These are phyloP conservation scores for Chrysochloris asiatica DNA, from an alignment of 2,113 vertebrate species.

Conservation along the genomic window DNA sequence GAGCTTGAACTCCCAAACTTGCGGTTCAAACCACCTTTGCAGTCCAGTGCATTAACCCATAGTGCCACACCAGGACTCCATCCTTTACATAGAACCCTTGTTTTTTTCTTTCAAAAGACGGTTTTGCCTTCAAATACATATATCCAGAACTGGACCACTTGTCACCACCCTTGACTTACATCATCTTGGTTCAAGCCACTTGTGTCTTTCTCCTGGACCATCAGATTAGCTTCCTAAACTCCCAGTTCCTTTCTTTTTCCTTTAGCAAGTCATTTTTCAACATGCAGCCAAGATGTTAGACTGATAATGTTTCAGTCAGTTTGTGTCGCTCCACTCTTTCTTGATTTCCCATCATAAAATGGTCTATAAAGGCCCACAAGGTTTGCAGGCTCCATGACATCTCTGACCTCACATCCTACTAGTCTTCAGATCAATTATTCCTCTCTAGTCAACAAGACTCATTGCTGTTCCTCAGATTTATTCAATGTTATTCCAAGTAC, in stretches of 20 bases:
- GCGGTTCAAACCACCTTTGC: too few relatives aligned
- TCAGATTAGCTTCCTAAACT: not conserved
- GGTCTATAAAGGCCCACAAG: fast-evolving
- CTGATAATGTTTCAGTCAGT: not conserved
- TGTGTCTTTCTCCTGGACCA: not conserved
- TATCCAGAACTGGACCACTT: not conserved
- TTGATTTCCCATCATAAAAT: not conserved
- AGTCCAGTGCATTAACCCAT: too few relatives aligned
- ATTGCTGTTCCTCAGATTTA: not conserved
- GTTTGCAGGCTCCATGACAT: fast-evolving
- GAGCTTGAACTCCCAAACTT: too few relatives aligned
- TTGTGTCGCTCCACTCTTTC: fast-evolving
- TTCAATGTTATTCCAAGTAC: fast-evolving
- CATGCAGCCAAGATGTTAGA: not conserved
- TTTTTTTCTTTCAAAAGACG: not conserved
- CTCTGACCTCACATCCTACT: not conserved
- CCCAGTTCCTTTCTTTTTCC: not conserved
- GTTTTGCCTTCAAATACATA: not conserved
- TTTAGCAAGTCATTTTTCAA: not conserved
- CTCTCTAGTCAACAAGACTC: not conserved
- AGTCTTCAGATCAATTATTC: not conserved
- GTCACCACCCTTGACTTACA: not conserved
- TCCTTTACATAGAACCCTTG: too few relatives aligned
- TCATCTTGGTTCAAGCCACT: not conserved
- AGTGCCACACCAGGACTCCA: too few relatives aligned